Evolutionary conservation across 2,113 vertebrate genomes (phyloP).

Genomic region (Heterotilapia buettikoferi): DNA sequence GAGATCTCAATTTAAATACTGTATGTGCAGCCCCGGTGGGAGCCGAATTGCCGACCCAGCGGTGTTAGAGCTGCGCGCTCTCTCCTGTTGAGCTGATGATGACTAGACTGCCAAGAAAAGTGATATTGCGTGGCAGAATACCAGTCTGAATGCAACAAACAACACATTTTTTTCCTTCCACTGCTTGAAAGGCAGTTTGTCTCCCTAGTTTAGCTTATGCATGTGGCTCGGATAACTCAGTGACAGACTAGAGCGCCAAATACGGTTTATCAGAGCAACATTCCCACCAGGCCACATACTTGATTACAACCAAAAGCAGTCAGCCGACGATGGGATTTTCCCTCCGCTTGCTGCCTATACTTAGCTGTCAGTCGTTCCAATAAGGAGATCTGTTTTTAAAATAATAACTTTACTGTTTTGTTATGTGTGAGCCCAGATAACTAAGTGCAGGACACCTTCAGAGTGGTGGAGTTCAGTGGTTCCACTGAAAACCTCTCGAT

Average conservation of each 20-base stretch:
- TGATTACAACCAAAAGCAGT: not conserved
- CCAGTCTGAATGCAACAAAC: not conserved
- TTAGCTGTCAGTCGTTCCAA: not conserved
- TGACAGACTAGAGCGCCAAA: not conserved
- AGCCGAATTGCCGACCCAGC: slow-evolving; percentile 3
- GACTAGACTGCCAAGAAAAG: slow-evolving; percentile 2
- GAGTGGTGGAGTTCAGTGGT: not conserved
- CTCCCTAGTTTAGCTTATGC: not conserved
- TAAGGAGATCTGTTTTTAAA: not conserved
- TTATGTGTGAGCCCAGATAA: not conserved
- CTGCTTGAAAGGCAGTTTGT: not conserved
- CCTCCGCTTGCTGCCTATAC: not conserved
- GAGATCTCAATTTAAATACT: slow-evolving; percentile 6
- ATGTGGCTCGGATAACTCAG: not conserved
- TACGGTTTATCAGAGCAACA: not conserved
- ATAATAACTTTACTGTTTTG: not conserved
- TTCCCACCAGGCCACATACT: not conserved
- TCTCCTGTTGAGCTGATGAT: slow-evolving; percentile 1
- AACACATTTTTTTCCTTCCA: not conserved
- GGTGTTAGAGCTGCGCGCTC: not conserved
- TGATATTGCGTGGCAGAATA: slow-evolving; percentile 5
- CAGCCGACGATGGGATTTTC: not conserved
- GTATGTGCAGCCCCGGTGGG: not conserved
- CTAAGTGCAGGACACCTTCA: not conserved
- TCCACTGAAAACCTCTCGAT: not conserved